Evolutionary conservation across 2,113 vertebrate species (phyloP).

Genomic region (Oryzias melastigma): DNA sequence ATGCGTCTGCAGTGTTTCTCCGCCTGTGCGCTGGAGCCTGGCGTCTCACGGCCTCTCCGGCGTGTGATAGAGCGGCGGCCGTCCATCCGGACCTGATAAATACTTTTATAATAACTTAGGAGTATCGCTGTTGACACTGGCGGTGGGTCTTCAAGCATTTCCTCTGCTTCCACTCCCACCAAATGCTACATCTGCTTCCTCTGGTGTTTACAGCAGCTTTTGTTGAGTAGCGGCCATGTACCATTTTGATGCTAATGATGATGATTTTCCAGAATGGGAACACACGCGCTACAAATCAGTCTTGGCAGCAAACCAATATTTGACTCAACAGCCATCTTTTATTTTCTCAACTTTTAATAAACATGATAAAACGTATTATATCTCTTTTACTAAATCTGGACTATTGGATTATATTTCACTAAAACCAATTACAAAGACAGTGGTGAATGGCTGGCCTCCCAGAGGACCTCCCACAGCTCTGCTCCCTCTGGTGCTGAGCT

Average conservation of each 20-base stretch:
- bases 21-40: too few relatives aligned
- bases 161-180: background rate
- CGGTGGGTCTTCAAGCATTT: background rate
- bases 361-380: background rate
- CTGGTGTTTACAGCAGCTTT: too few relatives aligned
- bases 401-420: slow-evolving; percentile 32
- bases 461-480: slow-evolving; percentile 42
- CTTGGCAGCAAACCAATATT: background rate
- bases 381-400: slow-evolving; percentile 10
- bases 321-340: background rate
- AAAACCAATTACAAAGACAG: slow-evolving; percentile 60
- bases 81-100: background rate
- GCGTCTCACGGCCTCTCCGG: background rate
- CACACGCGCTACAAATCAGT: background rate
- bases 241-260: background rate
- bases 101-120: background rate
- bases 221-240: background rate
- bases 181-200: too few relatives aligned
- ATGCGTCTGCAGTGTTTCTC: too few relatives aligned
- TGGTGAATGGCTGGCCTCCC: slow-evolving; percentile 41
- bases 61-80: background rate
- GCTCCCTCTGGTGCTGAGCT: slow-evolving; percentile 48
- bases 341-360: slow-evolving; percentile 8
- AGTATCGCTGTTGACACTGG: background rate
- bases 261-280: background rate